Conservation (phyloP, 2,113 vertebrate species). For the Paracanthobrama guichenoti region DNA sequence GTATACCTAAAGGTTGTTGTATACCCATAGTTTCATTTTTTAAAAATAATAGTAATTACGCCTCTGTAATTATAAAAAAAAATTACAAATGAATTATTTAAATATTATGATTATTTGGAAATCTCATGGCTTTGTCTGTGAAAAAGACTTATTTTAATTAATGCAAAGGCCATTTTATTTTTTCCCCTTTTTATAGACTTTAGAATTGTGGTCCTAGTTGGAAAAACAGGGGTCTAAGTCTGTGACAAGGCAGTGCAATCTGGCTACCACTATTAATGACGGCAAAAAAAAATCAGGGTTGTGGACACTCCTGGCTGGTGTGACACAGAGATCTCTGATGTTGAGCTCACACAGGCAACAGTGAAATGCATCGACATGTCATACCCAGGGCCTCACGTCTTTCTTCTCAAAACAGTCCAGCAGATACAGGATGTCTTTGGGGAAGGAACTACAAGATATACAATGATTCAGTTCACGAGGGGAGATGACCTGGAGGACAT, state of each 20-base stretch:
- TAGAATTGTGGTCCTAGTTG: slow-evolving; percentile 13
- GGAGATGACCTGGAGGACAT: slow-evolving; percentile 30
- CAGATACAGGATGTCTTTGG: slow-evolving; percentile 42
- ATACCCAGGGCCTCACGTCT: slow-evolving; percentile 39
- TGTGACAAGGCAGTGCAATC: neutral
- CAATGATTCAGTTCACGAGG: slow-evolving; percentile 34
- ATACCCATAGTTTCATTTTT: too few relatives aligned
- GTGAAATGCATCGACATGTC: slow-evolving; percentile 29
- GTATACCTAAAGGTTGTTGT: too few relatives aligned
- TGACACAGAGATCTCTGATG: slow-evolving; percentile 29
- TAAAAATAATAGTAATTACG: too few relatives aligned
- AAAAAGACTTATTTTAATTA: too few relatives aligned
- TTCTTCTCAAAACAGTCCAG: slow-evolving; percentile 18
- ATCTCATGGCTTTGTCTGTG: too few relatives aligned
- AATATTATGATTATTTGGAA: too few relatives aligned
- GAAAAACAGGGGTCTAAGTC: slow-evolving; percentile 13
- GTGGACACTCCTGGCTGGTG: slow-evolving; percentile 49
- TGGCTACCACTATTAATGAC: neutral
- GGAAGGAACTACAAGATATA: slow-evolving; percentile 10
- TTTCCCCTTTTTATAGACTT: neutral
- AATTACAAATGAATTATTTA: too few relatives aligned
- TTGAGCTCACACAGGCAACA: neutral
- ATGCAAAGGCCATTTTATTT: too few relatives aligned
- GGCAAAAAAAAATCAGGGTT: neutral
- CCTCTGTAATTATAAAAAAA: too few relatives aligned